Percentiles rank a stretch among this genome's conserved stretches.
phyloP scores from a whole-genome alignment of 2,888 invertebrate genomes.

The Andrena praecox region DNA sequence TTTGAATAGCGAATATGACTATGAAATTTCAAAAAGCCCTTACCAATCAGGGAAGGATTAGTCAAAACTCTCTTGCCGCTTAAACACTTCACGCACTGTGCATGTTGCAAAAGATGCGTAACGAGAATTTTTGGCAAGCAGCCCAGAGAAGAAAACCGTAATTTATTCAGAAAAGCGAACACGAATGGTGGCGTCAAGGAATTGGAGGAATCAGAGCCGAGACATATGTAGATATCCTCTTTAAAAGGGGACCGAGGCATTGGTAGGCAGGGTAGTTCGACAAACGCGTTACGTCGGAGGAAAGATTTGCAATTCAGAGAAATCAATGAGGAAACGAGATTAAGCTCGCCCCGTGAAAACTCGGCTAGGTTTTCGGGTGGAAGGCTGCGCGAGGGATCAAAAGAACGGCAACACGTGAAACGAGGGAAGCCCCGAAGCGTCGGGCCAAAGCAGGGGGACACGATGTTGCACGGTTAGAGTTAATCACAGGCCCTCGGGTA shows the following conservation, averaged over 20 bases:
- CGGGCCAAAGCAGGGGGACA: background rate
- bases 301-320: conserved; percentile 20
- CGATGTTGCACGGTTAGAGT: background rate
- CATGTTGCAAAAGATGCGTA: too few relatives aligned
- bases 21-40: too few relatives aligned
- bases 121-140: too few relatives aligned
- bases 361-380: background rate
- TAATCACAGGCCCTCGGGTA: background rate
- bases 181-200: too few relatives aligned
- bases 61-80: too few relatives aligned
- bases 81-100: too few relatives aligned
- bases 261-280: background rate
- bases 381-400: conserved; percentile 5
- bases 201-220: background rate
- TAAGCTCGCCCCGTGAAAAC: conserved; percentile 9
- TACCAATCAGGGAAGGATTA: too few relatives aligned
- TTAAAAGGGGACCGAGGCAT: conserved; percentile 1
- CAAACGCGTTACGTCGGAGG: background rate
- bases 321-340: conserved; percentile 22
- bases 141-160: too few relatives aligned
- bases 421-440: background rate
- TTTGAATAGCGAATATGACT: too few relatives aligned
- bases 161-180: too few relatives aligned
- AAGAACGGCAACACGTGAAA: background rate
- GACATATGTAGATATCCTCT: background rate